Base-by-base conservation (phyloP, 2,888 invertebrate species). In the Synanthedon formicaeformis region DNA sequence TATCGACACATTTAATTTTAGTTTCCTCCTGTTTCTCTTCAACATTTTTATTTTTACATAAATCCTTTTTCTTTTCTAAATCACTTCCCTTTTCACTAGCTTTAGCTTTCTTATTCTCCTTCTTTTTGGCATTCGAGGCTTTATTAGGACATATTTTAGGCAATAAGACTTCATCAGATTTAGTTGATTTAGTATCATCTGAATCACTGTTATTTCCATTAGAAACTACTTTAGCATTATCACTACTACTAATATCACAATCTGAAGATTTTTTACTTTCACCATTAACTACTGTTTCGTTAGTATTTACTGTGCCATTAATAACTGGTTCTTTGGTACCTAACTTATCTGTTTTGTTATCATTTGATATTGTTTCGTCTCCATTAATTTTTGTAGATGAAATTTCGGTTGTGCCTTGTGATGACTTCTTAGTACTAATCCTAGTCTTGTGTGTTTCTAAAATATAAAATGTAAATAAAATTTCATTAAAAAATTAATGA, bases 221-320 rank as follows among this genome's bases (percentile, higher is more conserved):
- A 81, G 80, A 75, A 75, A 84, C 83, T 86, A 86, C 60, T 79
- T 82, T 86, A 81, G 73, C 67, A 72, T 75, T 82, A 81, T 78
- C 74, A 81, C 74, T 86, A 86, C 78, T 58, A 78, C 82, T 86
- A 87, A 86, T 87, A 87, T 87, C 87, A 86, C 87, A 87, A 76
- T 84, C 81, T 71, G 75, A 75, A 72, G 74, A 69, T 72, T 77
- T 78, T 77, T 78, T 84, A 69, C 78, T 67, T 61, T 80, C 75
- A 69, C 84, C 85, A 64, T 87, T 86, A 60, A 78, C 62, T 69
- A 81, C 68, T 64, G 71, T 75, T 60, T 73, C 72, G 59, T 59
- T 62, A 58, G 66, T 60, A 63, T 69, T 72, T 56, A 78, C 77
- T 62, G 81, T 78, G 66, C 87, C 86, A 62, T 87, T 87, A 57